Conservation (phyloP, 2,888 invertebrate species). For the Eilema sororculum region DNA sequence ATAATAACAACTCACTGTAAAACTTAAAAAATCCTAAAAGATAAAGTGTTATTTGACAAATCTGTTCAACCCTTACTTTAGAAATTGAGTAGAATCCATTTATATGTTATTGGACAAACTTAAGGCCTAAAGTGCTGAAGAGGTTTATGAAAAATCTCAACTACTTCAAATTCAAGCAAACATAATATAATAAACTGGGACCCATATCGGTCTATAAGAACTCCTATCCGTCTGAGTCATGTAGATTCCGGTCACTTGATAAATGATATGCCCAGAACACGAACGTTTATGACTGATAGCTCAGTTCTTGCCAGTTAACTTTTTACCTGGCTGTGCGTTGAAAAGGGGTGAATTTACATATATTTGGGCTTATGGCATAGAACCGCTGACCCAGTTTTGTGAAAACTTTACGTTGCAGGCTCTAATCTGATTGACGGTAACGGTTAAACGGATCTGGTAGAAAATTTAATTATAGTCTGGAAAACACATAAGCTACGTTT, state of each 20-base stretch:
- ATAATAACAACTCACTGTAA: no score
- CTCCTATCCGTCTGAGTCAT: slow-evolving; percentile 48
- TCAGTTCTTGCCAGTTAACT: slow-evolving; percentile 61
- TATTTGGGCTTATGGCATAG: slow-evolving; percentile 24
- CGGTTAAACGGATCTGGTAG: no score
- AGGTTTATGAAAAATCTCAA: not conserved
- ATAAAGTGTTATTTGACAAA: not conserved
- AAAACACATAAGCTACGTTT: no score
- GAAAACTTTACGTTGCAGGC: no score
- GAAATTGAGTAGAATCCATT: not conserved
- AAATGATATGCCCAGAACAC: slow-evolving; percentile 65
- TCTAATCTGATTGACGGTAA: no score
- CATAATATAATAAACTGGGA: slow-evolving; percentile 12
- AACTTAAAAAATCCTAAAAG: not conserved
- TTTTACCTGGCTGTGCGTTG: slow-evolving; percentile 50
- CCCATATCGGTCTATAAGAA: slow-evolving; percentile 27
- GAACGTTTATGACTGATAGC: slow-evolving; percentile 66
- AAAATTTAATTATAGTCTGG: no score
- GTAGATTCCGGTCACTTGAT: slow-evolving; percentile 58
- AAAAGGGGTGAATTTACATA: slow-evolving; percentile 32
- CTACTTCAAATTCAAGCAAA: not conserved
- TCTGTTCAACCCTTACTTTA: not conserved
- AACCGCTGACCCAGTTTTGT: slow-evolving; percentile 44
- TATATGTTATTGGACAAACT: not conserved
- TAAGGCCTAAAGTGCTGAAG: not conserved